Evolutionary conservation across 2,888 invertebrate species (phyloP).

Genomic region (Rhopalosiphum nymphaeae): DNA sequence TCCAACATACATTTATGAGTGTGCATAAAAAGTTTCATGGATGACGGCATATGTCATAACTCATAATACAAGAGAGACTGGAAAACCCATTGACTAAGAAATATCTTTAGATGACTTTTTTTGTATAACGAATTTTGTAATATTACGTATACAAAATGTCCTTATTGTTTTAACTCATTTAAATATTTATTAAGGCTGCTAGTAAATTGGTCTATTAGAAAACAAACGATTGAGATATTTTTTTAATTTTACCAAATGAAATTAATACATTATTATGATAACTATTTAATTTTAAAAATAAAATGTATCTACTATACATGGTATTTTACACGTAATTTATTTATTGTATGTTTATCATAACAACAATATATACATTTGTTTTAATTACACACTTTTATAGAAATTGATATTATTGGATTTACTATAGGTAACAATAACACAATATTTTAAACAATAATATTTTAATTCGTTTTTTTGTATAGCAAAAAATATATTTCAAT

Average conservation of each 20-base stretch:
- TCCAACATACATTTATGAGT: constrained; percentile 12
- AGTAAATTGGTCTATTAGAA: neutral
- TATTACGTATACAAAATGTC: neutral
- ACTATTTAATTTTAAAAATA: neutral
- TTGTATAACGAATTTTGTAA: neutral
- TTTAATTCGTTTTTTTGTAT: neutral
- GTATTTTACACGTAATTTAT: neutral
- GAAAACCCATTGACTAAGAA: constrained; percentile 39
- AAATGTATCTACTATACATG: neutral
- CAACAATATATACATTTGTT: neutral
- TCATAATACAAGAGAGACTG: constrained; percentile 30
- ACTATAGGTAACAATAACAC: neutral
- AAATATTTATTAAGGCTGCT: neutral
- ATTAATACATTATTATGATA: neutral
- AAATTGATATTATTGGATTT: neutral
- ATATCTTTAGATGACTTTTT: neutral
- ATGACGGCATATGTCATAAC: constrained; percentile 7
- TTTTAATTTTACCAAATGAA: neutral
- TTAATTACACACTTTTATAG: neutral
- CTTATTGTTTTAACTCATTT: neutral
- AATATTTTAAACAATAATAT: neutral
- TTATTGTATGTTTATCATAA: neutral
- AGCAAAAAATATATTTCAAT: neutral
- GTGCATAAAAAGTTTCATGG: neutral
- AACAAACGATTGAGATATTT: neutral